Percentiles rank a stretch among this genome's conserved stretches.
Conservation (phyloP, 2,888 invertebrate species). For the Cheilosia variabilis region DNA sequence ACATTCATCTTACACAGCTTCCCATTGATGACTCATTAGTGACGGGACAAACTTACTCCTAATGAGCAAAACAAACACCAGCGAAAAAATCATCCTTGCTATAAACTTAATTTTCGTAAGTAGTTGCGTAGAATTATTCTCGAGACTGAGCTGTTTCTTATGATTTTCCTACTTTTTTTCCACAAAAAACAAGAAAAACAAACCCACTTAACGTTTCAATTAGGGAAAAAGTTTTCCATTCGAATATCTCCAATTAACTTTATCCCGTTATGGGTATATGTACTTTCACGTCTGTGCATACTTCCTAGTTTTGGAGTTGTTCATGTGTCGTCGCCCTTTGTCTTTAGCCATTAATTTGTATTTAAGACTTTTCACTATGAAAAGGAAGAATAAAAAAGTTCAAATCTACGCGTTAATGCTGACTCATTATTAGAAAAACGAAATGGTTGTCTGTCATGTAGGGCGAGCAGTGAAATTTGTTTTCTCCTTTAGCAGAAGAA, state of each 20-base stretch:
- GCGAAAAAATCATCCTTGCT: neutral
- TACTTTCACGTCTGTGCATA: slow-evolving; percentile 4
- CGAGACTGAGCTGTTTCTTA: neutral
- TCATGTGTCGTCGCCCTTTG: slow-evolving; percentile 55
- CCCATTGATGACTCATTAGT: slow-evolving; percentile 55
- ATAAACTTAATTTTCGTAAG: slow-evolving; percentile 45
- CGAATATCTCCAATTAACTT: slow-evolving; percentile 71
- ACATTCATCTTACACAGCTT: slow-evolving; percentile 9
- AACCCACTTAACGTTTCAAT: slow-evolving; percentile 67
- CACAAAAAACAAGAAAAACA: neutral
- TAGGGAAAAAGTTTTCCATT: slow-evolving; percentile 68
- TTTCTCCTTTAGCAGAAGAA: slow-evolving; percentile 27
- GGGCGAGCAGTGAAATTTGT: neutral
- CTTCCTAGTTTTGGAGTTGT: slow-evolving; percentile 26
- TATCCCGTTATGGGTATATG: slow-evolving; percentile 23
- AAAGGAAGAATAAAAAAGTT: slow-evolving; percentile 13
- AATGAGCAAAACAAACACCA: slow-evolving; percentile 48
- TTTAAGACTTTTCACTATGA: slow-evolving; percentile 29
- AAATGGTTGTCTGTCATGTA: slow-evolving; percentile 48
- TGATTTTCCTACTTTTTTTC: neutral
- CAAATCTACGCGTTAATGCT: slow-evolving; percentile 42
- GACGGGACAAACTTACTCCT: slow-evolving; percentile 44
- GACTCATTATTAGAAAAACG: slow-evolving; percentile 65
- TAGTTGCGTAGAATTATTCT: slow-evolving; percentile 17
- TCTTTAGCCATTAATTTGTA: slow-evolving; percentile 55